These are phyloP conservation scores for Litocranius walleri DNA, from an alignment of 2,113 vertebrate species.

Conservation along the genomic window DNA sequence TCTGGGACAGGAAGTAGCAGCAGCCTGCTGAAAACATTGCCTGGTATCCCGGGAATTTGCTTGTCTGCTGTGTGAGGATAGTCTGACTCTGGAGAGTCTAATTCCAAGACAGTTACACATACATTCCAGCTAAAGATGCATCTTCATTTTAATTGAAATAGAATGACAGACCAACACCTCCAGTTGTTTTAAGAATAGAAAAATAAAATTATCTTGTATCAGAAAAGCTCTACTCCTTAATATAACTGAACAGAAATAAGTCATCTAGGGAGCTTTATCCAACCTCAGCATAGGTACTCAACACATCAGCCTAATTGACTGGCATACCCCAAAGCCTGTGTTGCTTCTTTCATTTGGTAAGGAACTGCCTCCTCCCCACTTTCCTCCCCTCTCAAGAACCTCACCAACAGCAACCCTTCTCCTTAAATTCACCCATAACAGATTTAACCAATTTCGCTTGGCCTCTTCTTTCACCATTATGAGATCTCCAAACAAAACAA, in stretches of 20 bases:
- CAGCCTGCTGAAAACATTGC: slow-evolving; percentile 25
- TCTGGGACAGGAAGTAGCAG: slow-evolving; percentile 21
- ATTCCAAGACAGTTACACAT: slow-evolving; percentile 59
- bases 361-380: neutral
- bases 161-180: neutral
- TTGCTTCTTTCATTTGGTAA: neutral
- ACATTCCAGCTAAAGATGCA: slow-evolving; percentile 46
- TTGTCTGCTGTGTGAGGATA: slow-evolving; percentile 6
- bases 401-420: neutral
- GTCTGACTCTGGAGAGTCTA: slow-evolving; percentile 35
- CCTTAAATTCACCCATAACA: neutral
- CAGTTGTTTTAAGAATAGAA: neutral
- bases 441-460: neutral
- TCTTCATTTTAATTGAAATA: slow-evolving; percentile 35
- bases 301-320: neutral
- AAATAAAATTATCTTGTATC: neutral
- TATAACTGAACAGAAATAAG: neutral
- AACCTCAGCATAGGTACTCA: neutral
- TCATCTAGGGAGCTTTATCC: neutral
- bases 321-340: neutral
- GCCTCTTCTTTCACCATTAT: neutral
- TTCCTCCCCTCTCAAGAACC: neutral
- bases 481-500: neutral
- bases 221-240: neutral
- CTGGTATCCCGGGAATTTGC: slow-evolving; percentile 56